Evolutionary conservation across 2,888 invertebrate species (phyloP), one percentile per base, ranked within the genome.

Genomic region (Lithophane ornitopus): DNA sequence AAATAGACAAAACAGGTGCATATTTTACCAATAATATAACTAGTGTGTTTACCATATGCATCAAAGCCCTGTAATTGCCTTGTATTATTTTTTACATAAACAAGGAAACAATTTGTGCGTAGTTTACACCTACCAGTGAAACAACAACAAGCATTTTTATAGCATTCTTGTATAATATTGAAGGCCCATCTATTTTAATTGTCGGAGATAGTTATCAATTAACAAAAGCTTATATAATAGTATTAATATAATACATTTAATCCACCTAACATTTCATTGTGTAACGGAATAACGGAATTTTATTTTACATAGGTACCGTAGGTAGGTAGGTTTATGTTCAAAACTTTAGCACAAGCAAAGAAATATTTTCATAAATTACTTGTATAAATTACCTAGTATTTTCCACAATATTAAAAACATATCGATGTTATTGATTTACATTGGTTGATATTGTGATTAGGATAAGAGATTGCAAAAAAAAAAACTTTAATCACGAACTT

Each of bases 101-200:
- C 75, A 52, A 83, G 84, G 74, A 82, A 83, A 78, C 70, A 67
- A 79, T 63, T 70, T 69, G 39, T 68, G 71, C 68, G 71, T 78
- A 75, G 28, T 66, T 49, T 41, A 65, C 61, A 65, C 26, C 56
- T 72, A n/a, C 44, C n/a, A 70, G 61, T 69, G 12, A 75, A 68
- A 74, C 62, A 78, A 71, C 73, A 72, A 75, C 65, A 77, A 68
- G 74, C 0, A 71, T 76, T 80, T 81, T 82, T 78, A 78, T 80
- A 70, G 85, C 68, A 77, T 82, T 78, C 70, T 85, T 86, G 81
- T 80, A 87, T 87, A 87, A 87, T 72, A 79, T 71, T 75, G 62
- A 82, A 80, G 74, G 34, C 73, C 78, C 77, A 83, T 78, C 76
- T 73, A 77, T 82, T 81, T 82, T 87, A 80, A 85, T 81, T 77